Evolutionary conservation across 2,888 invertebrate genomes (phyloP).

Genomic region (Rhagonycha lutea): DNA sequence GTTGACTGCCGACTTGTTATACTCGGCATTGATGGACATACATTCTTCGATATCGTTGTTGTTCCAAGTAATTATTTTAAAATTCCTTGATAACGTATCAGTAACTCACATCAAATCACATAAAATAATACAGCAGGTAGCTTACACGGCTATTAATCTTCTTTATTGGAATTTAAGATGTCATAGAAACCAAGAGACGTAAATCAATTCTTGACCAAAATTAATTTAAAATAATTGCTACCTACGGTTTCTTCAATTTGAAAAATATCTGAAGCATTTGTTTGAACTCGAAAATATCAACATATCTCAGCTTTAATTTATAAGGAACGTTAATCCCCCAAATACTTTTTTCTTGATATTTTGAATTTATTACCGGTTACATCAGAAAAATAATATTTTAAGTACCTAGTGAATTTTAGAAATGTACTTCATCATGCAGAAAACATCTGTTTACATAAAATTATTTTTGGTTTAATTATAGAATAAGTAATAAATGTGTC

Average conservation of each 20-base stretch:
- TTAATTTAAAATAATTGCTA: background rate
- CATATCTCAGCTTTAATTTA: background rate
- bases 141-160: background rate
- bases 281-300: background rate
- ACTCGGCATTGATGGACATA: slow-evolving; percentile 49
- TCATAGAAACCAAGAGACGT: background rate
- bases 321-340: background rate
- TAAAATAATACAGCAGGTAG: slow-evolving; percentile 33
- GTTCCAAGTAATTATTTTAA: slow-evolving; percentile 53
- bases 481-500: background rate
- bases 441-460: background rate
- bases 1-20: slow-evolving; percentile 42
- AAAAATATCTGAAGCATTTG: background rate
- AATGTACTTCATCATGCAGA: background rate
- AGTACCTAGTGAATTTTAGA: background rate
- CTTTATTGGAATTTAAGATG: slow-evolving; percentile 15
- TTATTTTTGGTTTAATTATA: background rate
- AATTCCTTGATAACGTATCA: slow-evolving; percentile 54
- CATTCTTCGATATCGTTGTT: slow-evolving; percentile 46
- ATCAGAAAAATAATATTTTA: background rate
- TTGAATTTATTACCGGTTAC: background rate
- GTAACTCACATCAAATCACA: slow-evolving; percentile 43
- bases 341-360: background rate
- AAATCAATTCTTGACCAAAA: background rate
- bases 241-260: background rate